Base-by-base conservation (phyloP, 30 jellyfish, hydroid and myxozoan species). In the Hydractinia echinata region DNA sequence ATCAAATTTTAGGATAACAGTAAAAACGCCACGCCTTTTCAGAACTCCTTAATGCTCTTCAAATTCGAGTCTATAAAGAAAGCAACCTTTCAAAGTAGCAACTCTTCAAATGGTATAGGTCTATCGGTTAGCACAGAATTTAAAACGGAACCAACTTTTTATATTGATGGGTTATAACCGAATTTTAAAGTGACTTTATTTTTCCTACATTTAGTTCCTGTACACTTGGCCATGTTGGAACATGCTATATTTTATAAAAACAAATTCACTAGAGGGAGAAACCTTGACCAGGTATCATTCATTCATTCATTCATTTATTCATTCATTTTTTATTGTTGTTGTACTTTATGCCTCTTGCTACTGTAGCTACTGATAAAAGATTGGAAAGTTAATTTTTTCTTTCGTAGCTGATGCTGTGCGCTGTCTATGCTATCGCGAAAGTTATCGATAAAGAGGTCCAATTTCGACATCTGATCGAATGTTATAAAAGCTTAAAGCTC, bases 161-260 rank as follows among this genome's bases (percentile, higher is more conserved):
- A 11, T 58, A 16, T 0, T 58, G 69, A 30, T 30, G 44, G 44
- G 44, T 30, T 30, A 30, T 30, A 30, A 30, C 44, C 44, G 44
- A 30, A 30, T n/a, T 30, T 0, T 30, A 30, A 30, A 30, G 2
- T 58, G 69, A 11, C 19, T 58, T 58, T 16, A 16, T 58, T 58
- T 58, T 16, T 58, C 1, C 69, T n/a, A 58, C 19, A n/a, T 64
- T 64, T 64, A 64, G 74, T 64, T 64, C 39, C 19, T 13, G 51
- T n/a, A 64, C 39, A 13, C 74, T 0, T 64, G 74, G 74, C 74
- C 74, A n/a, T 64, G 74, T 64, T 64, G 74, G 74, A 64, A 64
- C 74, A 64, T 13, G 74, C 74, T 6, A 64, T 64, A 6, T 64
- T 64, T 13, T 64, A 6, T 64, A 44, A 51, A 64, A 64, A 64